Conservation (phyloP, 2,888 invertebrate species). For the Drosophila engyochracea region DNA sequence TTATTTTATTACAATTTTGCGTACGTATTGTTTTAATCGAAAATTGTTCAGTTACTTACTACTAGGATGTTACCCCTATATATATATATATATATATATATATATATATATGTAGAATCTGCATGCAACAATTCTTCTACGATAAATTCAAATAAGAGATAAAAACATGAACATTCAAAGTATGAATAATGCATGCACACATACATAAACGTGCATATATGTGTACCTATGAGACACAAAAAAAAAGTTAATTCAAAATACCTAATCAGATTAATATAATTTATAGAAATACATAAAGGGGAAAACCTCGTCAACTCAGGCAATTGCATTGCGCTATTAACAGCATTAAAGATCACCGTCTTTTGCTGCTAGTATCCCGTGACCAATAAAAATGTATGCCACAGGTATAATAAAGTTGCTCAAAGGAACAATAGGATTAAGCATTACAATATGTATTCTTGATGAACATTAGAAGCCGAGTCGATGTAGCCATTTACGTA, state of each 20-base stretch:
- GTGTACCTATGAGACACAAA: background rate
- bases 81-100: background rate
- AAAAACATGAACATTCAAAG: constrained; percentile 5
- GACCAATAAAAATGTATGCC: background rate
- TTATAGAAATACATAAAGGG: background rate
- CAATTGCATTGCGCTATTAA: background rate
- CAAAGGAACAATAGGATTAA: background rate
- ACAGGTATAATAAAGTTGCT: background rate
- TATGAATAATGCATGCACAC: constrained; percentile 6
- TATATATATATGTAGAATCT: background rate
- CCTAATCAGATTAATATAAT: background rate
- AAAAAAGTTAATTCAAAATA: background rate
- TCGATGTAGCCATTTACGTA: background rate
- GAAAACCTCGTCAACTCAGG: background rate
- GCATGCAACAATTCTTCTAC: background rate
- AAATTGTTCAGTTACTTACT: background rate
- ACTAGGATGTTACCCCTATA: too few species aligned
- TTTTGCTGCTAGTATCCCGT: background rate
- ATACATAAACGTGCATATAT: background rate
- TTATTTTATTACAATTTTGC: constrained; percentile 2
- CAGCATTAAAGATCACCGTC: background rate
- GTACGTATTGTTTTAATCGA: background rate
- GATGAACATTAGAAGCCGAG: background rate
- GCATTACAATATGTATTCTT: background rate
- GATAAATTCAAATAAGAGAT: background rate